Evolutionary conservation across 2,797 vertebrate genomes (phyloP).

Genomic region (Bradypodion ventrale): DNA sequence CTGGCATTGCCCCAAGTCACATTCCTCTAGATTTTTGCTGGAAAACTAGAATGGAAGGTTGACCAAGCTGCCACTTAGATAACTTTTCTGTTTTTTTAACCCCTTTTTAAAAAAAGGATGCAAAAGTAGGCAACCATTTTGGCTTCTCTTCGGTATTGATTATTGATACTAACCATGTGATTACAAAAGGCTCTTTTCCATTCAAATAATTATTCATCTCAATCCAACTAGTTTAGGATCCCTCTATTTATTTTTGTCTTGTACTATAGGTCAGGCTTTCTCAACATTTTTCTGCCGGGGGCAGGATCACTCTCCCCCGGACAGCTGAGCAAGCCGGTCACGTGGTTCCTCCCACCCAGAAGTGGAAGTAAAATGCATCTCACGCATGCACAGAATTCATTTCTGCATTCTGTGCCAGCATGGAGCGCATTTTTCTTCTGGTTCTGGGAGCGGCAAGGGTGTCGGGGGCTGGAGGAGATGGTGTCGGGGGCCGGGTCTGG

Average conservation of each 20-base stretch:
- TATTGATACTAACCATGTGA: background rate
- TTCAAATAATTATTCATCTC: background rate
- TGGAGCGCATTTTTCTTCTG: too few species aligned
- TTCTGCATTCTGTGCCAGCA: too few species aligned
- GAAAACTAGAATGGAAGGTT: background rate
- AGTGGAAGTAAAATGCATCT: too few species aligned
- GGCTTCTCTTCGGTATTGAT: background rate
- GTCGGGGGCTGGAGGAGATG: too few species aligned
- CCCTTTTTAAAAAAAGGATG: background rate
- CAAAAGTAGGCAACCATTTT: background rate
- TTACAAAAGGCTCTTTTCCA: background rate
- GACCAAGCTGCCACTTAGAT: background rate
- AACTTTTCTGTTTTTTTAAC: background rate
- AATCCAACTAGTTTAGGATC: background rate
- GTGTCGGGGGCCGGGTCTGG: too few species aligned
- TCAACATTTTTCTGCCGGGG: too few species aligned
- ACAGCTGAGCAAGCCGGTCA: too few species aligned
- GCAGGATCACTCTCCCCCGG: too few species aligned
- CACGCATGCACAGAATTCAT: too few species aligned
- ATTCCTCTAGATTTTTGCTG: background rate
- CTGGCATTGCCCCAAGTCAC: background rate
- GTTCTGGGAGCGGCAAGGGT: too few species aligned
- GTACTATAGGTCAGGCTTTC: background rate
- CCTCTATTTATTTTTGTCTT: background rate
- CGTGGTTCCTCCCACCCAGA: too few species aligned